Evolutionary conservation across 2,888 invertebrate genomes (phyloP), one percentile per base, ranked within the genome.

Genomic region (Entomobrya multifasciata): DNA sequence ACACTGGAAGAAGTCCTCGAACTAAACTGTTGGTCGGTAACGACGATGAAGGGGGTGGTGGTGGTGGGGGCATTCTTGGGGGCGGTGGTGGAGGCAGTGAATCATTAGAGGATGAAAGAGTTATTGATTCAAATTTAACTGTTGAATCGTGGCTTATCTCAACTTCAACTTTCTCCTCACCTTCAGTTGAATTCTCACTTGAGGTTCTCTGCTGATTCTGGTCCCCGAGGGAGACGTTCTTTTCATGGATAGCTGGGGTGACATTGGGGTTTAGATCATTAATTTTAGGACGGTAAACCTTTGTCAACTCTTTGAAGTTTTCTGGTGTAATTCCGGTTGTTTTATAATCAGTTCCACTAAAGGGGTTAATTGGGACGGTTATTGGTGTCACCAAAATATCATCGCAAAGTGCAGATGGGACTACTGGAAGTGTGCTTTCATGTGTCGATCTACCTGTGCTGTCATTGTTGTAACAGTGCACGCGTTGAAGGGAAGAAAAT

Each of bases 341-440:
- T 25, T 10, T 10, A 8, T 1, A 8, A 2, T 41, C 22, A 27
- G 2, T 62, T 55, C 60, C 22, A 13, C 47, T 25, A 49, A 79
- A 83, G n/a, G 83, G 83, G n/a, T 20, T 1, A 44, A 87, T 49
- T 10, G 78, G 62, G 4, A 87, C 77, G n/a, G 17, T 47, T 22
- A 87, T 77, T 15, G 77, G 67, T 10, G 2, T n/a, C 13, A 87
- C 70, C 1, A 47, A 44, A 47, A 87, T 60, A 17, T 57, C 52
- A 10, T 41, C 41, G 27, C 77, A 77, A 0, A 87, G 65, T 15
- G 82, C 83, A 1, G 87, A 87, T 13, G 78, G 52, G 2, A 52
- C n/a, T n/a, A n/a, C 11, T 47, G 72, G 44, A 11, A 41, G 15
- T 13, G 49, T 57, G 30, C 25, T 55, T 57, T 70, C 60, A 67